Evolutionary conservation across 2,888 invertebrate species (phyloP).

Genomic region (Oligia strigilis): DNA sequence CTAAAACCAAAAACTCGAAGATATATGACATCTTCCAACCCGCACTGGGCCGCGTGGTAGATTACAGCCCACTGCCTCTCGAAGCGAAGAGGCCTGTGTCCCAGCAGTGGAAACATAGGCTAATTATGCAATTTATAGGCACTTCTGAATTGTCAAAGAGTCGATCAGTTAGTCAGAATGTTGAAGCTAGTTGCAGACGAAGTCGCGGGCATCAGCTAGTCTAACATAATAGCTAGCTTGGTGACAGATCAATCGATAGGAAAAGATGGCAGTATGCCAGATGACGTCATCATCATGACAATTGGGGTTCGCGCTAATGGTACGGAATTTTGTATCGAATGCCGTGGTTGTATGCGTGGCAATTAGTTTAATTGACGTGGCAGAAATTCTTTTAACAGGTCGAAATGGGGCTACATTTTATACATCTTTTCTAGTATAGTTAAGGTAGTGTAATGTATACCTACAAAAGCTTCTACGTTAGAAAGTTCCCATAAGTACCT

Average conservation of each 20-base stretch:
- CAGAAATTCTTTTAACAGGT: neutral
- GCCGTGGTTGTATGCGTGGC: conserved; percentile 10
- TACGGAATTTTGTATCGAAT: conserved; percentile 15
- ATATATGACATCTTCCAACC: neutral
- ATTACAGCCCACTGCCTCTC: neutral
- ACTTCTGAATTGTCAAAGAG: neutral
- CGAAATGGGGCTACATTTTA: neutral
- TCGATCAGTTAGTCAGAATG: neutral
- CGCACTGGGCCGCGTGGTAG: neutral
- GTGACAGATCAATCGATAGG: conserved; percentile 66
- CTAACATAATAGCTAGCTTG: conserved; percentile 25
- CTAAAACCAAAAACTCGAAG: neutral
- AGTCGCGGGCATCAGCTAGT: neutral
- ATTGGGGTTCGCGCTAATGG: conserved; percentile 13
- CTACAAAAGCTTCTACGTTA: neutral
- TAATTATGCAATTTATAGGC: neutral
- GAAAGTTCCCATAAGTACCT: neutral
- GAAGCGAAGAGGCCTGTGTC: neutral
- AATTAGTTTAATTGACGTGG: neutral
- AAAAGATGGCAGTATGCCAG: conserved; percentile 70
- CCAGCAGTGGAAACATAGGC: neutral
- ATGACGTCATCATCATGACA: conserved; percentile 58
- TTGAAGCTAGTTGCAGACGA: neutral
- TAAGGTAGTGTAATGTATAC: neutral
- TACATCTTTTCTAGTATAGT: neutral